Base-by-base conservation (phyloP, 1,140 invertebrate species). In the Musca domestica region DNA sequence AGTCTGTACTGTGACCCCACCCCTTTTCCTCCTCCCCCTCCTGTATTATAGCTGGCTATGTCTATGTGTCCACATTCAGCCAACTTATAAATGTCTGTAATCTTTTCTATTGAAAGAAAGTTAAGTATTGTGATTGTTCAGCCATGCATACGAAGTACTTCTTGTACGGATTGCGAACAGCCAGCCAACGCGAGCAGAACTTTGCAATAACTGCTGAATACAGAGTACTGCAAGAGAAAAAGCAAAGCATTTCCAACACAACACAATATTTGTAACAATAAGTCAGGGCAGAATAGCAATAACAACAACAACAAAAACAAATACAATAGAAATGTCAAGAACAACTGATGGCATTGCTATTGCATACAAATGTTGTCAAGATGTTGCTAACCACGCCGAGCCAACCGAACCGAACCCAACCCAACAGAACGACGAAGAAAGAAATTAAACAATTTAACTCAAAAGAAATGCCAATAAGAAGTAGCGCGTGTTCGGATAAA, bases 371-470 rank as follows among this genome's bases (percentile, higher is more conserved):
- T 61, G 15, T 61, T 30, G 30, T 61, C 56, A 61, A 61, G 27
- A 61, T 61, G 56, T 61, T 61, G 56, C 56, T 27, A 61, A 25
- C 27, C 56, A 19, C 6, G 10, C 34, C 10, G 27, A 30, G 9
- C 27, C 27, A 30, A 30, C 27, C 27, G 3, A 9, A 9, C 27
- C 4, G 4, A 2, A 12, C 34, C 34, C 34, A n/a, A n/a, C 34
- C 27, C 34, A 34, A n/a, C n/a, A n/a, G n/a, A n/a, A n/a, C n/a
- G n/a, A n/a, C n/a, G n/a, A n/a, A n/a, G n/a, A n/a, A 61, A 61
- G 56, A 61, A 61, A 61, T 61, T 61, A 61, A 61, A 61, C 27
- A 61, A 61, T 61, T 61, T 61, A 61, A 61, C 7, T 61, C 17
- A 20, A 61, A 61, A 61, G 30, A 61, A 61, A 61, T 61, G 27